These are phyloP conservation scores for Neodontobutis hainanensis DNA, from an alignment of 2,113 vertebrate species.

Conservation along the genomic window DNA sequence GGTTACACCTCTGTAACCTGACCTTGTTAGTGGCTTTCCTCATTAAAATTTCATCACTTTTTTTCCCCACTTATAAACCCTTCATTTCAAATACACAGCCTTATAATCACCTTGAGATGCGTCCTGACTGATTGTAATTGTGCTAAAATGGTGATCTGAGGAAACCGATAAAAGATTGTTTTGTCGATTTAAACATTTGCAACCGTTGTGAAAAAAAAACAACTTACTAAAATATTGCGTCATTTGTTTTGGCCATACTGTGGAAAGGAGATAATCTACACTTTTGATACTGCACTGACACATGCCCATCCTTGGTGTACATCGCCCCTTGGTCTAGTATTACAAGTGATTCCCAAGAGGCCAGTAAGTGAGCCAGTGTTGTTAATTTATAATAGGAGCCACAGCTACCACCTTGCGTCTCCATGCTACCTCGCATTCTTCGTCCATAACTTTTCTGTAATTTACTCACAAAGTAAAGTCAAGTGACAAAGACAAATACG, in stretches of 20 bases:
- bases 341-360: conserved; percentile 63
- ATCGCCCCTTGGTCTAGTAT: conserved; percentile 37
- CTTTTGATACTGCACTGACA: conserved; percentile 11
- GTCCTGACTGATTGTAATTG: not conserved
- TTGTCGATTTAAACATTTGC: not conserved
- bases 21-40: conserved; percentile 66
- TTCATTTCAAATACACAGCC: conserved; percentile 3
- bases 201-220: not conserved
- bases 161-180: not conserved
- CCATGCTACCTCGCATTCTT: conserved; percentile 10
- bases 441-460: conserved; percentile 25
- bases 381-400: conserved; percentile 42
- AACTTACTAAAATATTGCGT: not conserved
- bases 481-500: conserved; percentile 1
- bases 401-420: conserved; percentile 20
- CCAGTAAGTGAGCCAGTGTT: conserved; percentile 59
- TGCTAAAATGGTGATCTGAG: not conserved
- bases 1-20: conserved; percentile 75
- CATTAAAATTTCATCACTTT: conserved; percentile 74
- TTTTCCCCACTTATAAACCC: conserved; percentile 36
- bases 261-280: not conserved
- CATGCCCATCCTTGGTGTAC: conserved; percentile 14
- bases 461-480: conserved; percentile 27
- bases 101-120: not conserved
- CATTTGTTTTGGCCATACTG: not conserved